Conservation (phyloP, 1,140 invertebrate species). For the Drosophila melanogaster region DNA sequence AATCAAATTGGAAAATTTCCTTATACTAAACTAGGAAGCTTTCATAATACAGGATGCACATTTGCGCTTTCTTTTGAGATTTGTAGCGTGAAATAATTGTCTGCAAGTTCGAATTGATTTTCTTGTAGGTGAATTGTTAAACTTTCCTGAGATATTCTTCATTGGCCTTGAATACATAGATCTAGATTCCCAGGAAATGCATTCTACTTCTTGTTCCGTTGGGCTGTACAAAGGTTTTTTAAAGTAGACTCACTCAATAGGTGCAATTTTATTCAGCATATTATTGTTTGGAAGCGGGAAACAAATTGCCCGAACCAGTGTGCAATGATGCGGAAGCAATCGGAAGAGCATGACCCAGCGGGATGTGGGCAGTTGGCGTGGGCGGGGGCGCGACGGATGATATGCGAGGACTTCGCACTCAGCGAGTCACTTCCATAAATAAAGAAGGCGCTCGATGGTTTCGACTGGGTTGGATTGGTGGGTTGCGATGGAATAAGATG, state of each 20-base stretch:
- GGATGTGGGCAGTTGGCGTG: constrained; percentile 34
- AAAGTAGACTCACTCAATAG: background rate
- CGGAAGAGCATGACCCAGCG: constrained; percentile 53
- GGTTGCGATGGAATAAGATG: background rate
- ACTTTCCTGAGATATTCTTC: background rate
- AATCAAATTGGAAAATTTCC: background rate
- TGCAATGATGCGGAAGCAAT: constrained; percentile 59
- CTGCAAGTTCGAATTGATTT: background rate
- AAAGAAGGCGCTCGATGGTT: constrained; percentile 26
- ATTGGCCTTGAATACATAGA: background rate
- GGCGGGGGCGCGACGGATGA: constrained; percentile 34
- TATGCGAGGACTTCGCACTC: constrained; percentile 51
- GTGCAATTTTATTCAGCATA: constrained; percentile 22
- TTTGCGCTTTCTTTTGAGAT: background rate
- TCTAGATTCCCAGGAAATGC: background rate
- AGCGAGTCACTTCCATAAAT: constrained; percentile 59
- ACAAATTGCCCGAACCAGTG: constrained; percentile 51
- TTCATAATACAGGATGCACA: no score
- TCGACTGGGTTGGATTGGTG: background rate
- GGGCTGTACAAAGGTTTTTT: background rate
- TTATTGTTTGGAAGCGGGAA: constrained; percentile 31
- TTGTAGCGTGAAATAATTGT: background rate
- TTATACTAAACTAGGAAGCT: no score
- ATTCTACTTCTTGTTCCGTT: background rate
- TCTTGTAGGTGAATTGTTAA: background rate